Percentiles rank a stretch among this genome's conserved stretches.
Conservation (phyloP, 1,140 invertebrate genomes). For the Ceratitis capitata region DNA sequence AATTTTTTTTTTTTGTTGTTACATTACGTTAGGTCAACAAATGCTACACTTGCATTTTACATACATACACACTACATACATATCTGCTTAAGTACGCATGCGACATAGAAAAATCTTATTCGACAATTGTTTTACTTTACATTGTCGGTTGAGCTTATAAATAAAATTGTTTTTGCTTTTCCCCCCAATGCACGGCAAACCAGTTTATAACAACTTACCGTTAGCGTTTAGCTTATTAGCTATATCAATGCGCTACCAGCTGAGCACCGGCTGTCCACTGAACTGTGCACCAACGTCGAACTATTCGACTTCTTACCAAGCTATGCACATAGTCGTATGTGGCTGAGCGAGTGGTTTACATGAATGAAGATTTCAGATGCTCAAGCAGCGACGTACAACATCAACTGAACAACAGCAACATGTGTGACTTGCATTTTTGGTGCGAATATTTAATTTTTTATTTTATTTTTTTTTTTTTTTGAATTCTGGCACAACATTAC, state of each 20-base stretch:
- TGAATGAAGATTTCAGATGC: background rate
- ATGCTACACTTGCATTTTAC: background rate
- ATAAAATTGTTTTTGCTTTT: background rate
- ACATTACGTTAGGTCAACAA: background rate
- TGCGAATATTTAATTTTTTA: background rate
- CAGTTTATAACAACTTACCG: background rate
- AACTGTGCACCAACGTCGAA: too few species aligned
- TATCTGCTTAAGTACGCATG: background rate
- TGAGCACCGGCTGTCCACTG: background rate
- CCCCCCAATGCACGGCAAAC: background rate
- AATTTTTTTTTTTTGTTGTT: background rate
- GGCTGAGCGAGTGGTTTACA: too few species aligned
- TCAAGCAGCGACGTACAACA: background rate
- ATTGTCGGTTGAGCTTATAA: background rate
- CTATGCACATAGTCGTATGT: too few species aligned
- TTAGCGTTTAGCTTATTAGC: background rate
- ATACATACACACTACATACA: background rate
- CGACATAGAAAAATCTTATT: too few species aligned
- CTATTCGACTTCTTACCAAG: background rate
- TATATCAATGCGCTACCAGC: background rate
- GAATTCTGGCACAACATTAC: too few species aligned
- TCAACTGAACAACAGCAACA: too few species aligned
- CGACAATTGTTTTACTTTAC: background rate
- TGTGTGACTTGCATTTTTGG: conserved; percentile 5
- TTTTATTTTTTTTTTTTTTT: too few species aligned